A percentile compares a stretch with the other conserved stretches of the same genome.
These are phyloP conservation scores for Drosophila baimaii DNA, from an alignment of 1,140 invertebrate genomes.

Conservation along the genomic window DNA sequence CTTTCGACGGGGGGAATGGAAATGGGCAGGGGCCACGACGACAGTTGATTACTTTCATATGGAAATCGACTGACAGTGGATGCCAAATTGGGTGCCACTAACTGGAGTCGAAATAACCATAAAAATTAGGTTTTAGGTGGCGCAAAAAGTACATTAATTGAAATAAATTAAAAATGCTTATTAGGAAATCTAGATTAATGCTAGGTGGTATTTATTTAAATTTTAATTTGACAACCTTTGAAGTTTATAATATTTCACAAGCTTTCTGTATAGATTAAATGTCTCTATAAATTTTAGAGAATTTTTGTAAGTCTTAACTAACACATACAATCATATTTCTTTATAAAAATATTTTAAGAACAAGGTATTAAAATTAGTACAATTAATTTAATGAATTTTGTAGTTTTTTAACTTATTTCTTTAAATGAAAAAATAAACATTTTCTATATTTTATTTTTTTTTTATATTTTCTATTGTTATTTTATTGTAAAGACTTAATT, in stretches of 20 bases:
- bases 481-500: background rate
- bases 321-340: background rate
- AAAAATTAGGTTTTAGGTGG: slow-evolving; percentile 7
- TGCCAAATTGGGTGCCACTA: slow-evolving; percentile 28
- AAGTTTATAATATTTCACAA: background rate
- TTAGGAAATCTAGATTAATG: background rate
- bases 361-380: too few relatives aligned
- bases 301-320: background rate
- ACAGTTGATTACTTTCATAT: slow-evolving; percentile 38
- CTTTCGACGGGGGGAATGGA: background rate
- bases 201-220: too few relatives aligned
- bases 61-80: slow-evolving; percentile 25
- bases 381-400: too few relatives aligned
- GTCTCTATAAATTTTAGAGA: background rate
- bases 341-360: too few relatives aligned
- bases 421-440: too few relatives aligned
- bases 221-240: background rate
- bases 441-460: too few relatives aligned
- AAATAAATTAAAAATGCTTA: background rate
- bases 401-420: too few relatives aligned
- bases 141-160: background rate
- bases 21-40: background rate
- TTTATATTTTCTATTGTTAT: too few relatives aligned
- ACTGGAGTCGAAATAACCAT: slow-evolving; percentile 7
- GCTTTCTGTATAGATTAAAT: too few relatives aligned